Evolutionary conservation across 2,113 vertebrate species (phyloP), one percentile per base, ranked within the genome.

Genomic region (Heterotis niloticus): DNA sequence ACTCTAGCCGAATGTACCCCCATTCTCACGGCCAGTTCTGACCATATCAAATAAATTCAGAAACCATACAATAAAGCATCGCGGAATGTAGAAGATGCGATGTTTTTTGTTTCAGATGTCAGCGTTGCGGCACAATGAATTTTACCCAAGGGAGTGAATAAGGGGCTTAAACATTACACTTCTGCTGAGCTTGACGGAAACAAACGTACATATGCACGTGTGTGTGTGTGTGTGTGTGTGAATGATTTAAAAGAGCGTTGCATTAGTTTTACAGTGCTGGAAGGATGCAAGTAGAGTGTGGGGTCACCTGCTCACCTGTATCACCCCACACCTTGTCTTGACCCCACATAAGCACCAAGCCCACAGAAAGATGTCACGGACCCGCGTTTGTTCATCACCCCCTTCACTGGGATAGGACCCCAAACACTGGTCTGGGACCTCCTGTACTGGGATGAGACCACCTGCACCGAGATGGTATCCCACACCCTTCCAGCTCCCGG

Each of bases 231-330:
- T n/a, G n/a, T n/a, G n/a, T n/a, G n/a, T n/a, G n/a, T 88, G 89
- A 90, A 88, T 88, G 91, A 85, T 87, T 86, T 87, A 78, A 77
- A 81, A 90, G 83, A 91, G 92, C 92, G 88, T 90, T 90, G 88
- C 82, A 92, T 92, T 82, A 83, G 84, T 82, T 91, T 89, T 90
- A 91, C 90, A 90, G 44, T 52, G 52, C 69, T 0, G 29, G 13
- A 71, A 51, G 44, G 34, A 71, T 51, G 29, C 10, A n/a, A 0
- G 13, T 24, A 13, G 10, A 34, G 18, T 12, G 34, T 28, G 18
- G 34, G 34, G 0, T 44, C 68, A 17, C 20, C 4, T 0, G 17
- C 29, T n/a, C n/a, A 71, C 34, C 18, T 71, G 17, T n/a, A 52
- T 23, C 28, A 18, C 51, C 20, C 34, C 7, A 9, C 44, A 18